Percentiles rank a stretch among this genome's conserved stretches.
phyloP scores from a whole-genome alignment of 1,140 invertebrate genomes.

The Monochamus saltuarius region DNA sequence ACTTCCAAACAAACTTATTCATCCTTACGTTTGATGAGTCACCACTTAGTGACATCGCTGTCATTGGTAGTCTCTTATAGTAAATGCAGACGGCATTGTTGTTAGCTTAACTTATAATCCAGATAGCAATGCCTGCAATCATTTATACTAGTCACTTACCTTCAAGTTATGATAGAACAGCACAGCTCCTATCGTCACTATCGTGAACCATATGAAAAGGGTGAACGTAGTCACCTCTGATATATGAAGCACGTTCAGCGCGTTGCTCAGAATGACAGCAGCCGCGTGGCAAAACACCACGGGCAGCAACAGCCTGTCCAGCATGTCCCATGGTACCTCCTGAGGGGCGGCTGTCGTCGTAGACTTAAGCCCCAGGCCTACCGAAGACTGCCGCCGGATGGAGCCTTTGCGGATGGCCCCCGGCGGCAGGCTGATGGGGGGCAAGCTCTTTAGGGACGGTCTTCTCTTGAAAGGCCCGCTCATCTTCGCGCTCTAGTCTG shows the following conservation, averaged over 20 bases:
- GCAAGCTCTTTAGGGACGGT: slow-evolving; percentile 43
- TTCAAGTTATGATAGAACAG: slow-evolving; percentile 80
- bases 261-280: slow-evolving; percentile 68
- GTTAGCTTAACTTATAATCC: too few species aligned
- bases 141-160: too few species aligned
- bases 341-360: slow-evolving; percentile 22
- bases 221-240: slow-evolving; percentile 73
- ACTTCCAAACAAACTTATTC: too few species aligned
- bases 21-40: too few species aligned
- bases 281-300: slow-evolving; percentile 75
- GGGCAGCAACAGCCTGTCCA: slow-evolving; percentile 74
- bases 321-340: slow-evolving; percentile 74
- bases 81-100: too few species aligned
- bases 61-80: too few species aligned
- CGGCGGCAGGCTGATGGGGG: slow-evolving; percentile 34
- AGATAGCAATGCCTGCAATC: too few species aligned
- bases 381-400: slow-evolving; percentile 36
- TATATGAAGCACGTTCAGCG: slow-evolving; percentile 69
- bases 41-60: too few species aligned
- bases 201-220: slow-evolving; percentile 71
- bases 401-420: slow-evolving; percentile 27
- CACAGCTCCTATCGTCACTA: slow-evolving; percentile 68
- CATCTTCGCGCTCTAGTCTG: slow-evolving; percentile 30
- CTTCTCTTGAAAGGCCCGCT: slow-evolving; percentile 49
- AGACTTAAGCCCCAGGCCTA: slow-evolving; percentile 20